Evolutionary conservation across 2,888 invertebrate species (phyloP).

Genomic region (Sarcophaga rosellei): DNA sequence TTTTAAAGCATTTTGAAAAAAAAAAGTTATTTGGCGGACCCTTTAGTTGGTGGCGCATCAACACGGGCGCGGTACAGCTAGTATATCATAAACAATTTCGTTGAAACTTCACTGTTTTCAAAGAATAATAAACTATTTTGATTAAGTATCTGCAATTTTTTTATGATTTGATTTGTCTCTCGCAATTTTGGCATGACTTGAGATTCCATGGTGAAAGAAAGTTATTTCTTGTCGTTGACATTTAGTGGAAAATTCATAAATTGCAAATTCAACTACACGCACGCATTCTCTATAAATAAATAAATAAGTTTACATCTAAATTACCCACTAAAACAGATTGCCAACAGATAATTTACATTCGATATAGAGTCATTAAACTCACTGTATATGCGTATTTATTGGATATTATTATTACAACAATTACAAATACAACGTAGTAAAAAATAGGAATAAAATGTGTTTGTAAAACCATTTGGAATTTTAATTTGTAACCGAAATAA

Average conservation of each 20-base stretch:
- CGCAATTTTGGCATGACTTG: neutral
- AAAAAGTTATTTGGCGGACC: no score
- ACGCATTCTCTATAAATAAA: constrained; percentile 5
- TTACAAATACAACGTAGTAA: neutral
- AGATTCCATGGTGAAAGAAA: constrained; percentile 38
- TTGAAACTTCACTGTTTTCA: no score
- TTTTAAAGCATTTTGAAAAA: no score
- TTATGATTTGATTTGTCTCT: neutral
- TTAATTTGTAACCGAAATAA: constrained; percentile 62
- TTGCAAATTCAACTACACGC: constrained; percentile 39
- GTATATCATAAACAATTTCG: no score
- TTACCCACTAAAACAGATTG: neutral
- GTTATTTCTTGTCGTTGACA: constrained; percentile 3
- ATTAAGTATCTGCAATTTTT: neutral
- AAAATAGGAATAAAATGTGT: constrained; percentile 20
- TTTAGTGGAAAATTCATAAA: constrained; percentile 30
- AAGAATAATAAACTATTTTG: neutral
- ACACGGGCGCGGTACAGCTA: no score
- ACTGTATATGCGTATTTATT: constrained; percentile 23
- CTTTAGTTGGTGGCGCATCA: no score
- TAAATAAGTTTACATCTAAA: neutral
- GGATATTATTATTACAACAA: constrained; percentile 5
- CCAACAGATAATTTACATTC: neutral
- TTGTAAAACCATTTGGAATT: constrained; percentile 56
- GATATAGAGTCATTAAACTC: constrained; percentile 20